A percentile compares a stretch with the other conserved stretches of the same genome.
Conservation (phyloP, 2,113 vertebrate species). For the Manacus vitellinus region DNA sequence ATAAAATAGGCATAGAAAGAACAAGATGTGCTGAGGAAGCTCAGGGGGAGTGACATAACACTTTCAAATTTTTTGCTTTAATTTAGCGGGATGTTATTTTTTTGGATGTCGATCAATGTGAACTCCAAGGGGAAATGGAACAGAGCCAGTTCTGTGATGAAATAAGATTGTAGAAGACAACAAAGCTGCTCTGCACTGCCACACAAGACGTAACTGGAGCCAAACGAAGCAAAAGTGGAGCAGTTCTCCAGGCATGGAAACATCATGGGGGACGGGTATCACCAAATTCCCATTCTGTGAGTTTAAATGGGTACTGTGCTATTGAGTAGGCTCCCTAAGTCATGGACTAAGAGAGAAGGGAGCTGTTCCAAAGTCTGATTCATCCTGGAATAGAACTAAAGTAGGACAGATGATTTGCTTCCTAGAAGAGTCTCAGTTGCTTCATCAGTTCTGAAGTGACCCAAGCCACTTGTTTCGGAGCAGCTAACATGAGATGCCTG, state of each 20-base stretch:
- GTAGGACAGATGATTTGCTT: background rate
- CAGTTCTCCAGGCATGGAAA: background rate
- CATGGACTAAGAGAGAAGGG: background rate
- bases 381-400: background rate
- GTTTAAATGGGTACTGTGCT: background rate
- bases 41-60: background rate
- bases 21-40: background rate
- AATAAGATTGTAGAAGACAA: background rate
- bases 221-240: background rate
- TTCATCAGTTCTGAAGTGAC: background rate
- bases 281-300: background rate
- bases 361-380: background rate
- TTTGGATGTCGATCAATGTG: background rate
- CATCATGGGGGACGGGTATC: background rate
- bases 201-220: background rate
- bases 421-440: background rate
- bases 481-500: background rate
- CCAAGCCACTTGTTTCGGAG: background rate
- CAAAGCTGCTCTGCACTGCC: background rate
- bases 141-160: accelerated
- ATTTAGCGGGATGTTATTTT: background rate
- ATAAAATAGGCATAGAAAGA: background rate
- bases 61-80: background rate
- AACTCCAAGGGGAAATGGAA: background rate
- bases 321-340: background rate